Evolutionary conservation across 2,888 invertebrate genomes (phyloP).

Genomic region (Hymenopus coronatus): DNA sequence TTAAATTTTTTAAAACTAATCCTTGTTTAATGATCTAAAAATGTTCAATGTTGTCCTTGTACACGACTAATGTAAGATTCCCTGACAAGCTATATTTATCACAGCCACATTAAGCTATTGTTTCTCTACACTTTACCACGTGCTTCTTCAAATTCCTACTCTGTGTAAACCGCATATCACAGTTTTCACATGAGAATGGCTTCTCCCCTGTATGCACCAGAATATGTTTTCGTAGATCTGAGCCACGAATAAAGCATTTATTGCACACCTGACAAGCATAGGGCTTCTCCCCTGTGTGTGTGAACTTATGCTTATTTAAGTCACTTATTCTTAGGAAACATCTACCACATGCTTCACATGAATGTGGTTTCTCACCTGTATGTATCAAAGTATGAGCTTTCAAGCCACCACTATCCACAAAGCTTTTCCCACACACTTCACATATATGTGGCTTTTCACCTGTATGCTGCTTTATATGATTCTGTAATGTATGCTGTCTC

Average conservation of each 20-base stretch:
- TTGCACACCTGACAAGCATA: not conserved
- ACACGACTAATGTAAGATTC: too few species aligned
- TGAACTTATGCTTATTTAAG: not conserved
- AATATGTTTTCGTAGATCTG: not conserved
- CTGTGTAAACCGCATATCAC: not conserved
- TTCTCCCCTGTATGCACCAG: not conserved
- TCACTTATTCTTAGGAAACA: not conserved
- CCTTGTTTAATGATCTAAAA: too few species aligned
- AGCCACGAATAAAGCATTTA: not conserved
- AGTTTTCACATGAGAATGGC: not conserved
- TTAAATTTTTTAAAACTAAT: too few species aligned
- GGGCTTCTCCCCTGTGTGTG: not conserved
- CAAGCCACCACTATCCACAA: not conserved
- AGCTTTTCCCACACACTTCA: not conserved
- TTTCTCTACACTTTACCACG: not conserved
- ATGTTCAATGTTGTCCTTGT: too few species aligned
- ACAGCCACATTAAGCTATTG: not conserved
- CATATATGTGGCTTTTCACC: not conserved
- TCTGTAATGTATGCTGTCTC: not conserved
- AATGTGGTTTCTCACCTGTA: not conserved
- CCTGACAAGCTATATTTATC: too few species aligned
- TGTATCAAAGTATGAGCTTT: not conserved
- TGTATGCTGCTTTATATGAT: not conserved
- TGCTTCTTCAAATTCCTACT: not conserved
- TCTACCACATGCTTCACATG: not conserved